Conservation (phyloP, 2,888 invertebrate genomes). For the Drosophila silvestris region DNA sequence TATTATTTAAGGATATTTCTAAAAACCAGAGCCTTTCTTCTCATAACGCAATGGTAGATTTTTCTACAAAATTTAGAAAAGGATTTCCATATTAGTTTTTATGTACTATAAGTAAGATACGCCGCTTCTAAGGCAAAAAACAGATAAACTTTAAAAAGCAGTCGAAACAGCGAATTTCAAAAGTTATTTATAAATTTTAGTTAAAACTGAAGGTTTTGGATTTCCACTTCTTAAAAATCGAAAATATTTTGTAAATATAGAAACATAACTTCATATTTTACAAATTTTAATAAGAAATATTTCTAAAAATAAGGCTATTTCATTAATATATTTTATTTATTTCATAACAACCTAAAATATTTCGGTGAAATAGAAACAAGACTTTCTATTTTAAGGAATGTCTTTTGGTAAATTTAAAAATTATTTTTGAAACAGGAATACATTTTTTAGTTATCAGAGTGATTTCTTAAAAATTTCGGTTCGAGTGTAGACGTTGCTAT, state of each 20-base stretch:
- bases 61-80: not conserved
- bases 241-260: not conserved
- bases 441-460: not conserved
- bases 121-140: not conserved
- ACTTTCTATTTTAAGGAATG: not conserved
- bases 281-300: not conserved
- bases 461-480: not conserved
- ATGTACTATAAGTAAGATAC: not conserved
- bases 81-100: not conserved
- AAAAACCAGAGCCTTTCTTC: not conserved
- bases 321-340: not conserved
- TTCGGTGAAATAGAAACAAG: not conserved
- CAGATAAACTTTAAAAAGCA: not conserved
- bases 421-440: not conserved
- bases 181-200: not conserved
- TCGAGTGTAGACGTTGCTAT: constrained; percentile 5
- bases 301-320: no score
- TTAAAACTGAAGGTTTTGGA: not conserved
- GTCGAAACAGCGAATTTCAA: not conserved
- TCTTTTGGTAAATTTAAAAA: not conserved
- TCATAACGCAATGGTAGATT: not conserved
- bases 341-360: not conserved
- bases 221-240: not conserved
- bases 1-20: not conserved
- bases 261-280: not conserved